Evolutionary conservation across 2,888 invertebrate species (phyloP).

Genomic region (Melanargia galathea): DNA sequence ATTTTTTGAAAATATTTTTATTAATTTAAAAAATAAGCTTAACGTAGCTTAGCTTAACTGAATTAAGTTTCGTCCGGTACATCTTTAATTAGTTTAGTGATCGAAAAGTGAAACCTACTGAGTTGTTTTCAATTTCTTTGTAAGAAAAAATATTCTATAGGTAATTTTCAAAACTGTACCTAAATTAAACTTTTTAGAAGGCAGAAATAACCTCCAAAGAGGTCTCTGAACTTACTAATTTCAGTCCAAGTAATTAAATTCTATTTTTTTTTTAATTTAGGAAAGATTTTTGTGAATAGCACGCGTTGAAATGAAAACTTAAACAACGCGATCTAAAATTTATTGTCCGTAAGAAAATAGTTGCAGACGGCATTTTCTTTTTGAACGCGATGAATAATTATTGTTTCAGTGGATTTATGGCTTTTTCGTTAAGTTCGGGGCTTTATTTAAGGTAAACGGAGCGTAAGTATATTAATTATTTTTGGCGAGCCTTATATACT

Average conservation of each 20-base stretch:
- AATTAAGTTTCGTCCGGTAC: too few species aligned
- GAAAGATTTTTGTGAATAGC: slow-evolving; percentile 8
- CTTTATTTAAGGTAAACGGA: slow-evolving; percentile 7
- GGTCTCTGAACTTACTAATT: not conserved
- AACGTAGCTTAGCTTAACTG: too few species aligned
- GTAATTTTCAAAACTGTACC: not conserved
- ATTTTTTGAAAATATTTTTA: too few species aligned
- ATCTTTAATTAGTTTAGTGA: too few species aligned
- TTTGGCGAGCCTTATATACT: too few species aligned
- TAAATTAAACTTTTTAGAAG: not conserved
- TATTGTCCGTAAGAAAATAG: slow-evolving; percentile 25
- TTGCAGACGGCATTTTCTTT: slow-evolving; percentile 21
- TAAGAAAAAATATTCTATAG: not conserved
- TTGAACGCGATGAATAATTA: slow-evolving; percentile 29
- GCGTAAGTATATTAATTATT: too few species aligned
- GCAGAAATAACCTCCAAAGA: not conserved
- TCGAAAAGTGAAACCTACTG: too few species aligned
- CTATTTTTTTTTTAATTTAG: slow-evolving; percentile 12
- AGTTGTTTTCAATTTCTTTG: too few species aligned
- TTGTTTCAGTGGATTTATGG: slow-evolving; percentile 16
- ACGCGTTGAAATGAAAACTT: slow-evolving; percentile 21
- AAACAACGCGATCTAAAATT: slow-evolving; percentile 13
- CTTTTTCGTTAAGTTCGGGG: slow-evolving; percentile 12
- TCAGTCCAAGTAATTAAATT: not conserved
- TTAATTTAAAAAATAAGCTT: too few species aligned